Conservation (phyloP, 1,140 invertebrate species). For the Lordiphosa clarofinis region DNA sequence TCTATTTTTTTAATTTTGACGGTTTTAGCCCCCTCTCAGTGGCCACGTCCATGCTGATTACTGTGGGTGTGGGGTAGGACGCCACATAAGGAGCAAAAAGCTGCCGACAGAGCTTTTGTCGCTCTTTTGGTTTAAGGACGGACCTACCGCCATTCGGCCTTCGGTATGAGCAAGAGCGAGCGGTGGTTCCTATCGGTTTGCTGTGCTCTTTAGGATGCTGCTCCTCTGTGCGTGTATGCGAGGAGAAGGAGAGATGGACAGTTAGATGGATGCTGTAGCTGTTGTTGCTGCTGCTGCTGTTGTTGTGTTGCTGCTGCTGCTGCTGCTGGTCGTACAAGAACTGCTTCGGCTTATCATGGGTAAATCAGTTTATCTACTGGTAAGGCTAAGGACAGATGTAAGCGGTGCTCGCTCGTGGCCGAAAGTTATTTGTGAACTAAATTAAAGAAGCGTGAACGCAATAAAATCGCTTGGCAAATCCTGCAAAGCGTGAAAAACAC, state of each 20-base stretch:
- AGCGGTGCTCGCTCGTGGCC: constrained; percentile 7
- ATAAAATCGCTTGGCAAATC: no score
- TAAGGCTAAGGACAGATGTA: constrained; percentile 58
- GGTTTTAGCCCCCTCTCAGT: no score
- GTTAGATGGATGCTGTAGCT: constrained; percentile 41
- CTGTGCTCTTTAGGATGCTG: constrained; percentile 43
- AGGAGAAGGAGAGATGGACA: constrained; percentile 70
- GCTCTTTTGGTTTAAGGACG: no score
- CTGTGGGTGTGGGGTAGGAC: no score
- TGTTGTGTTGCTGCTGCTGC: constrained; percentile 41
- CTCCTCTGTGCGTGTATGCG: constrained; percentile 19
- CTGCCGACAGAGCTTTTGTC: no score
- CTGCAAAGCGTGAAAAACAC: no score
- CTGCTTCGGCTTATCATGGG: constrained; percentile 65
- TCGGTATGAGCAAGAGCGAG: not conserved
- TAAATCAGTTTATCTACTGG: constrained; percentile 66
- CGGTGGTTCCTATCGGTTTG: no score
- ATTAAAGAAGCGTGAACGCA: constrained; percentile 2
- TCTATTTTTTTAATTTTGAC: no score
- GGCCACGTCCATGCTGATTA: no score
- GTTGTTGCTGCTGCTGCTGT: constrained; percentile 34
- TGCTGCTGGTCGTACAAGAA: constrained; percentile 59
- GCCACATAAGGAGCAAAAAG: no score
- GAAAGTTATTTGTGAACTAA: constrained; percentile 1
- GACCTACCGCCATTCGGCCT: no score